Evolutionary conservation across 2,797 vertebrate species (phyloP), one percentile per base, ranked within the genome.

Genomic region (Sorex maritimensis): DNA sequence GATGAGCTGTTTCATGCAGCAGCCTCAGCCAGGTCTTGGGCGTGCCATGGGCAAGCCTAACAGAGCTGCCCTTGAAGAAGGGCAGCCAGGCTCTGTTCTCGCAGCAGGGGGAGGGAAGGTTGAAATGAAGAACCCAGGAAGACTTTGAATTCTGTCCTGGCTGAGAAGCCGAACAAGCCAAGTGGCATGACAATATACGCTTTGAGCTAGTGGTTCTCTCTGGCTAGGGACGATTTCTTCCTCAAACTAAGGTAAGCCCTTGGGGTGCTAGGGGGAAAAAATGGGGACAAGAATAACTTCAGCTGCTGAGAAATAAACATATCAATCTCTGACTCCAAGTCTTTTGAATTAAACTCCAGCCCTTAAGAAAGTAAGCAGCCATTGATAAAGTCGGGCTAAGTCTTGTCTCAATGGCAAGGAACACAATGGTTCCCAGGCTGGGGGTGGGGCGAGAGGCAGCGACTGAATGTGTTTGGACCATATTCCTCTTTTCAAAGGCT

Each of bases 341-440:
- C 90, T 88, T 73, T 65, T 88, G 90, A 81, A 73, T 58, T 88
- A 92, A 95, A 94, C 91, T 38, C 49, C 28, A 92, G 96, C 95
- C 95, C 96, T 97, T 96, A 93, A 93, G 96, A 97, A 98, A 97
- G 97, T 93, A 98, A 97, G 92, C 94, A 95, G 96, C 97, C 94
- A 94, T 96, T 95, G 96, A 96, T 92, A 52, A 80, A 80, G 71
- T 81, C n/a, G 0, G 90, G 78, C 86, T 91, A 87, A 94, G 94
- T 92, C 88, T 95, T 89, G 96, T 96, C 96, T 96, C 93, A 92
- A 95, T 97, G 97, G 97, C 96, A 96, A 91, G 94, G 86, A 97
- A 79, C 95, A 97, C 97, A 97, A 88, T 95, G 95, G 96, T 96
- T 97, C 96, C 93, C 94, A 74, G 95, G 95, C 77, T 79, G 91